phyloP scores from a whole-genome alignment of 2,888 invertebrate genomes.

The Dasypolia templi region DNA sequence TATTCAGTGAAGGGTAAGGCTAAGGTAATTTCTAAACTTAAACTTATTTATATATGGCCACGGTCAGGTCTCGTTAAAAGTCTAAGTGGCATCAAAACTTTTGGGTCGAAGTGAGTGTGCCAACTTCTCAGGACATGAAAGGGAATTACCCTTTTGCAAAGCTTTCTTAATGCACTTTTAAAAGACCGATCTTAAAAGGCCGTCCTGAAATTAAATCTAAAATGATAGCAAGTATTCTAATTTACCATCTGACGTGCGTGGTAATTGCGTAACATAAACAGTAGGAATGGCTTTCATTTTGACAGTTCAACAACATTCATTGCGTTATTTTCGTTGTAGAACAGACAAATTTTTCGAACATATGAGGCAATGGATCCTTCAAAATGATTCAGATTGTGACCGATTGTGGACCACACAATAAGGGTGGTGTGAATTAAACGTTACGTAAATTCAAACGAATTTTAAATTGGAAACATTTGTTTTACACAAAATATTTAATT shows the following conservation, averaged over 20 bases:
- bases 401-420: no score
- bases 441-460: not conserved
- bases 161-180: slow-evolving; percentile 1
- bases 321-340: no score
- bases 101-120: slow-evolving; percentile 29
- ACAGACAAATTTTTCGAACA: no score
- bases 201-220: not conserved
- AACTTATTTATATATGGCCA: slow-evolving; percentile 40
- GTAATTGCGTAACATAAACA: no score
- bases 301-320: no score
- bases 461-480: not conserved
- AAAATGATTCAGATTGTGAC: no score
- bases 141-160: slow-evolving; percentile 13
- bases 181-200: slow-evolving; percentile 1
- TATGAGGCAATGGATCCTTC: no score
- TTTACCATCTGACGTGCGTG: not conserved
- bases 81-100: slow-evolving; percentile 42
- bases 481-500: not conserved
- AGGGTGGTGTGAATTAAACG: no score
- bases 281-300: no score
- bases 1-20: slow-evolving; percentile 17
- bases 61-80: slow-evolving; percentile 6
- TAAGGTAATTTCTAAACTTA: slow-evolving; percentile 2
- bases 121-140: slow-evolving; percentile 25
- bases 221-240: not conserved